Evolutionary conservation across 2,113 vertebrate species (phyloP).

Genomic region (Prunella fulvescens): DNA sequence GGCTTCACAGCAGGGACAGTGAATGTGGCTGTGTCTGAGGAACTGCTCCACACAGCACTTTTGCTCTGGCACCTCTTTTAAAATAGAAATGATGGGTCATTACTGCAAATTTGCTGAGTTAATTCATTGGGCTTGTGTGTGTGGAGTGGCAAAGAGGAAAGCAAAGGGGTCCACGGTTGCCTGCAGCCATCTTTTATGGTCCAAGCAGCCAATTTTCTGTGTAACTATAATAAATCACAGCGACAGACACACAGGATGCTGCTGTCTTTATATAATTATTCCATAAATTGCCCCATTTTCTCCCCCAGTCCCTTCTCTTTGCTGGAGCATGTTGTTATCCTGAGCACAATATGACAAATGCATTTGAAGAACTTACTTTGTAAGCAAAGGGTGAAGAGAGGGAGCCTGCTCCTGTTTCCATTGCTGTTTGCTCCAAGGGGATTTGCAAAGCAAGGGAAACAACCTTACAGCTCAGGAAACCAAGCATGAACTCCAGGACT

Average conservation of each 20-base stretch:
- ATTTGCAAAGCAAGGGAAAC: constrained; percentile 8
- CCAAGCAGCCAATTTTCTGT: constrained; percentile 14
- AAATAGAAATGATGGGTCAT: background rate
- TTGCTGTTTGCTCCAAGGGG: background rate
- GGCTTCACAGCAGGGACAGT: background rate
- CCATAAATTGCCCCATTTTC: background rate
- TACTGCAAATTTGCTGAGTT: background rate
- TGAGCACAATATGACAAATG: background rate
- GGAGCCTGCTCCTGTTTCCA: background rate
- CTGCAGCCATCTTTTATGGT: constrained; percentile 14
- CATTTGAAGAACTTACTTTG: background rate
- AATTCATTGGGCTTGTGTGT: background rate
- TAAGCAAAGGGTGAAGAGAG: background rate
- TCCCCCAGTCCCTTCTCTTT: background rate
- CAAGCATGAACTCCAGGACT: background rate
- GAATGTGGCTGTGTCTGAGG: accelerated
- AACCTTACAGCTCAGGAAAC: constrained; percentile 24
- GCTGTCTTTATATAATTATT: constrained; percentile 27
- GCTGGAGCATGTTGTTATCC: background rate
- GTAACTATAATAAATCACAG: background rate
- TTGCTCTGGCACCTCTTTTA: background rate
- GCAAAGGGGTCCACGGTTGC: background rate
- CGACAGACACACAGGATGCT: background rate
- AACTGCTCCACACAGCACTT: background rate
- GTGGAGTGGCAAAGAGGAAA: background rate